phyloP scores from a whole-genome alignment of 1,140 invertebrate genomes.

The Trypoxylus dichotomus region DNA sequence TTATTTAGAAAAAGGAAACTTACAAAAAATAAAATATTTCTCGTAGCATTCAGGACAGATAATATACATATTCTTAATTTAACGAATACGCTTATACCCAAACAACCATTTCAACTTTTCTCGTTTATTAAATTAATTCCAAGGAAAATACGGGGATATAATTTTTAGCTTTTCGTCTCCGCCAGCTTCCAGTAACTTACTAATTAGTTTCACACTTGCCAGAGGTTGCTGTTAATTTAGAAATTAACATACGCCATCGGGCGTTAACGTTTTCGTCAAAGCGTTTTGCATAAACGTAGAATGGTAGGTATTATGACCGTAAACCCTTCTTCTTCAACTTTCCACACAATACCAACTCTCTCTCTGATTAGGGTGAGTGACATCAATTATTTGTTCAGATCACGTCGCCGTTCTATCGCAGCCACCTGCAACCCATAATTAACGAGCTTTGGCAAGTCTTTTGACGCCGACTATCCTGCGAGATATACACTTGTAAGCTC shows the following conservation, averaged over 20 bases:
- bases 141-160: background rate
- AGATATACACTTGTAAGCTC: background rate
- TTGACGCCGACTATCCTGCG: background rate
- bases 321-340: conserved; percentile 2
- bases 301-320: background rate
- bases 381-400: conserved; percentile 33
- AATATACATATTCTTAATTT: too few relatives aligned
- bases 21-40: too few relatives aligned
- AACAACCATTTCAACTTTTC: background rate
- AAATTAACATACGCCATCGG: conserved; percentile 18
- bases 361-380: conserved; percentile 28
- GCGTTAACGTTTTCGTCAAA: conserved; percentile 6
- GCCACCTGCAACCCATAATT: conserved; percentile 42
- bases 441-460: conserved; percentile 34
- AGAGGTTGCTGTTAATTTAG: conserved; percentile 14
- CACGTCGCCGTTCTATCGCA: conserved; percentile 39
- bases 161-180: background rate
- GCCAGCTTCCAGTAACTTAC: background rate
- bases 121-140: background rate
- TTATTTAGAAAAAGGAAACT: too few relatives aligned
- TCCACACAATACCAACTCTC: background rate
- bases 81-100: background rate
- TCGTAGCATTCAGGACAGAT: too few relatives aligned
- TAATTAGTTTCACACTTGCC: conserved; percentile 14
- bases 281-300: conserved; percentile 14